Evolutionary conservation across 2,113 vertebrate species (phyloP).

Genomic region (Cyanoramphus novaezelandiae): DNA sequence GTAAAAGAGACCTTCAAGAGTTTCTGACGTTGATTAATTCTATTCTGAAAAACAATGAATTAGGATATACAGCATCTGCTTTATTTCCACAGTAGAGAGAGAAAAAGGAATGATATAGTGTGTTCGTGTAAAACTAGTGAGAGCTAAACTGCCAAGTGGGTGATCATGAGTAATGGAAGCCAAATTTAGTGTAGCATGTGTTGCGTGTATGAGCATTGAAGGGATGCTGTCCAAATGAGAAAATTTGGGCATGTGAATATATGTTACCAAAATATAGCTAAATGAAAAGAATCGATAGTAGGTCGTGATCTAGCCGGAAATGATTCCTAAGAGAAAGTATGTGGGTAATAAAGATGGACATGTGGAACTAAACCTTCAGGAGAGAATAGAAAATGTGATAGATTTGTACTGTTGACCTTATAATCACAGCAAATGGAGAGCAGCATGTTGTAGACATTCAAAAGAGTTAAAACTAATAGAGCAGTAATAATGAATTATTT

Average conservation of each 20-base stretch:
- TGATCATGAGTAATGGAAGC: not conserved
- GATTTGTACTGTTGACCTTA: not conserved
- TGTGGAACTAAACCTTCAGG: not conserved
- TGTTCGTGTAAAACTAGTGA: not conserved
- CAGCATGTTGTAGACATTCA: not conserved
- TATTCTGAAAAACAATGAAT: not conserved
- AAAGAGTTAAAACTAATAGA: not conserved
- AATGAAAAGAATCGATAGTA: not conserved
- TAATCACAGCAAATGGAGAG: not conserved
- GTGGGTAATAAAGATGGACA: not conserved
- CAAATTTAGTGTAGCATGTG: not conserved
- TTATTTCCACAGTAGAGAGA: not conserved
- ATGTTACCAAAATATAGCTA: not conserved
- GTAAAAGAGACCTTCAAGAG: not conserved
- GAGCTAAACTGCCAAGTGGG: not conserved
- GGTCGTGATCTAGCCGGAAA: not conserved
- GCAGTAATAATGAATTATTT: not conserved
- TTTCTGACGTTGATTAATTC: slow-evolving; percentile 24
- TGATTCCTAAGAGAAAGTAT: not conserved
- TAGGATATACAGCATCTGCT: not conserved
- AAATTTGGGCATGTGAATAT: not conserved
- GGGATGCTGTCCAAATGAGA: not conserved
- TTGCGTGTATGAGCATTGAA: not conserved
- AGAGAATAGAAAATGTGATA: not conserved
- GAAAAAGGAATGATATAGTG: not conserved